Evolutionary conservation across 2,797 vertebrate species (phyloP), one percentile per base, ranked within the genome.

Genomic region (Linurgus olivaceus): DNA sequence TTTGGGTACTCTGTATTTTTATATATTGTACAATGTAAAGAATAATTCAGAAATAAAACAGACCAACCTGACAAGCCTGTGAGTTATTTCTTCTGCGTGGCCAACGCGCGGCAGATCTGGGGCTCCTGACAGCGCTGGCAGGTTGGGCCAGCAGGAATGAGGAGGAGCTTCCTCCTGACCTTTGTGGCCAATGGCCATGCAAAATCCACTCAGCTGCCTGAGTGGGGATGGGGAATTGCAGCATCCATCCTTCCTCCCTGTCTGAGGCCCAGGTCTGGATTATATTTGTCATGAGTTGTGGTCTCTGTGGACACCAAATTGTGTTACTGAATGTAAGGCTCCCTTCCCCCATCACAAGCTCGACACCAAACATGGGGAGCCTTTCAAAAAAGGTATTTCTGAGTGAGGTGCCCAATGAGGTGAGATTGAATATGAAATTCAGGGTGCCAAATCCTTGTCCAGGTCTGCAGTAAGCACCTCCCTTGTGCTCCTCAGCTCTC

Each of bases 11-110:
- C 98, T 98, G 98, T 99, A 99, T 99, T 99, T 99, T 99, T 99
- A 98, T 99, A 99, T 98, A 98, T 99, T 99, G 98, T 99, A 99
- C 98, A 98, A 98, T 98, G 98, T 98, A 98, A 99, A 99, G 90
- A 98, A 98, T 97, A 99, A 98, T 96, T 97, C 94, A 93, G 93
- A 98, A 98, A 97, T 99, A 99, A 98, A 98, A 97, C 96, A 98
- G 88, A 98, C 98, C 97, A 95, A 95, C 83, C 88, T 93, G 86
- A 83, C 44, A 35, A 61, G 35, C n/a, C 80, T 83, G 55, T 42
- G 86, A 37, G 29, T 96, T 91, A 26, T 90, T 96, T 86, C 33
- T 54, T n/a, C 13, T 35, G 40, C 0, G 0, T n/a, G 72, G 42
- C 5, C 38, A 25, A 6, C 0, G 6, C 0, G 0, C 0, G 0